Base-by-base conservation (phyloP, 2,888 invertebrate species). In the Pristionchus maxplancki region DNA sequence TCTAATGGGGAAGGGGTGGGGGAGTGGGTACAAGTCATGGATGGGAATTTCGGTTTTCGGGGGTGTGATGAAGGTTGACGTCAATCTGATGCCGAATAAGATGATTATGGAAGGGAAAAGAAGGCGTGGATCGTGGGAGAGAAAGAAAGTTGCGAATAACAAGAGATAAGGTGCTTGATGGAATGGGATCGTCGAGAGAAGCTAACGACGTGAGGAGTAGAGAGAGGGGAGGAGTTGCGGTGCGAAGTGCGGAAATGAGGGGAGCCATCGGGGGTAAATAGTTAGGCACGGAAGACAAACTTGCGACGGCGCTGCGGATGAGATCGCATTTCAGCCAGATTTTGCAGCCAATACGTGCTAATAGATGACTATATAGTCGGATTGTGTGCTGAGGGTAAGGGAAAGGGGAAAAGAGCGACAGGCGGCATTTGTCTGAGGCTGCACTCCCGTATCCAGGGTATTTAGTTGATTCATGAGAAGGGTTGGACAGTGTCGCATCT, bases 131-230 rank as follows among this genome's bases (percentile, higher is more conserved):
- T 78, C 78, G 44, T 78, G 78, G 28, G 78, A 71, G 37, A 15
- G 78, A n/a, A 13, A n/a, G 28, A 28, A 28, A 44, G 78, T 78
- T 78, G 78, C 78, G 78, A 78, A 78, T 44, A 78, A 78, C 44
- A 78, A 28, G 78, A 15, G n/a, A 40, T 74, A 40, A 74, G 74
- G n/a, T 40, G 2, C 34, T n/a, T 78, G 78, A 78, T 78, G 78
- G 78, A 78, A 78, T 78, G 78, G 78, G 78, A 78, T 78, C 78
- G 78, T n/a, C 17, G n/a, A n/a, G 58, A 58, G 58, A 34, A 13
- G 78, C 40, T 6, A 40, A 74, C 13, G 20, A 40, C 20, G n/a
- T n/a, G 78, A 44, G 31, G 8, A 44, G 44, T 24, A n/a, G 40
- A 78, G 44, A 24, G 74, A 78, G 28, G 11, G 78, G n/a, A n/a